These are phyloP conservation scores for Phalacrocorax brasilianus DNA, from an alignment of 2,113 vertebrate genomes.

Conservation along the genomic window DNA sequence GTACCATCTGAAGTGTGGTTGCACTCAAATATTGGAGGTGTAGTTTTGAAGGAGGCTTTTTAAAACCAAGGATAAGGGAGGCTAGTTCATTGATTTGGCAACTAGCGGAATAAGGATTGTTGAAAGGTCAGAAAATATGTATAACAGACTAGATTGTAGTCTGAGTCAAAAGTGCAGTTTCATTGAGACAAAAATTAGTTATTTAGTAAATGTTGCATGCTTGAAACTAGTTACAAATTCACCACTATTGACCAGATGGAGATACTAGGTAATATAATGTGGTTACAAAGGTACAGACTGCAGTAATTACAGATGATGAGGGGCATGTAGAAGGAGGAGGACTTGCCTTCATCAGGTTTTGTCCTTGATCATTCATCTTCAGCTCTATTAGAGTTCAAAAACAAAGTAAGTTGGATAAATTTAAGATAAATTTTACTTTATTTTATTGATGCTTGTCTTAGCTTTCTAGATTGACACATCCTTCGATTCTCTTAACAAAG, in stretches of 20 bases:
- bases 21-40: neutral
- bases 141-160: neutral
- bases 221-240: neutral
- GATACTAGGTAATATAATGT: neutral
- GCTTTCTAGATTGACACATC: neutral
- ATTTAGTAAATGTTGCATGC: neutral
- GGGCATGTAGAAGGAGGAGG: neutral
- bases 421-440: neutral
- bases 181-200: neutral
- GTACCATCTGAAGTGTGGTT: neutral
- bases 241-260: neutral
- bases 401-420: neutral
- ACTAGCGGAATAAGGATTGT: neutral
- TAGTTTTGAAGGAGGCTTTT: neutral
- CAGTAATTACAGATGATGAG: neutral
- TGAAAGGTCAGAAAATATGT: neutral
- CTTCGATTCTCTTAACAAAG: neutral
- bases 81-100: neutral
- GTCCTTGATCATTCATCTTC: neutral
- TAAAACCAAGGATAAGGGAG: neutral
- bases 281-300: neutral
- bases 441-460: neutral
- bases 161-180: neutral
- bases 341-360: neutral
- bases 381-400: neutral